Percentiles rank a stretch among this genome's conserved stretches.
These are phyloP conservation scores for Xestia c-nigrum DNA, from an alignment of 2,888 invertebrate genomes.

Conservation along the genomic window DNA sequence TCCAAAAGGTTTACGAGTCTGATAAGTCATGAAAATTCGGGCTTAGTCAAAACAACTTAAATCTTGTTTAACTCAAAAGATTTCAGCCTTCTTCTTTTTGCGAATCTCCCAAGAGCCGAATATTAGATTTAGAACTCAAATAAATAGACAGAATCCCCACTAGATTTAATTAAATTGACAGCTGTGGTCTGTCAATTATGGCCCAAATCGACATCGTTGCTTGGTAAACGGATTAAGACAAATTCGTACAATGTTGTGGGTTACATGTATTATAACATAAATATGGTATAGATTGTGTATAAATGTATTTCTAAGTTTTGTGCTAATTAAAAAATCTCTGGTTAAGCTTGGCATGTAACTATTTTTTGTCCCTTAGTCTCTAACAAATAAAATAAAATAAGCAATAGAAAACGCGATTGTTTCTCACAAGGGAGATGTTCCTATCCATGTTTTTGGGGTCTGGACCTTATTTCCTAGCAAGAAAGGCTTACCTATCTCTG, in stretches of 20 bases:
- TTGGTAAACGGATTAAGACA: not conserved
- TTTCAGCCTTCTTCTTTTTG: not conserved
- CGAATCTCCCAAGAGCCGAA: not conserved
- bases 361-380: too few relatives aligned
- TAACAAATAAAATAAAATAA: not conserved
- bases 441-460: not conserved
- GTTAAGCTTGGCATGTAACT: too few relatives aligned
- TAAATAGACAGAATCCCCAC: not conserved
- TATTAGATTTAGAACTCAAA: constrained; percentile 6
- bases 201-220: not conserved
- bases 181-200: not conserved
- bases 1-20: not conserved
- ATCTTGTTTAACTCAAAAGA: not conserved
- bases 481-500: not conserved
- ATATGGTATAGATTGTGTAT: too few relatives aligned
- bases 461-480: not conserved
- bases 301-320: too few relatives aligned
- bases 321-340: too few relatives aligned
- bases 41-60: not conserved
- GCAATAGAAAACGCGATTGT: not conserved
- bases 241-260: too few relatives aligned
- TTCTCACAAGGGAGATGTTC: not conserved
- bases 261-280: too few relatives aligned
- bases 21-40: not conserved
- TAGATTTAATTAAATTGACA: not conserved